Percentiles rank a stretch among this genome's conserved stretches.
Conservation (phyloP, 2,797 vertebrate genomes). For the Podarcis siculus region DNA sequence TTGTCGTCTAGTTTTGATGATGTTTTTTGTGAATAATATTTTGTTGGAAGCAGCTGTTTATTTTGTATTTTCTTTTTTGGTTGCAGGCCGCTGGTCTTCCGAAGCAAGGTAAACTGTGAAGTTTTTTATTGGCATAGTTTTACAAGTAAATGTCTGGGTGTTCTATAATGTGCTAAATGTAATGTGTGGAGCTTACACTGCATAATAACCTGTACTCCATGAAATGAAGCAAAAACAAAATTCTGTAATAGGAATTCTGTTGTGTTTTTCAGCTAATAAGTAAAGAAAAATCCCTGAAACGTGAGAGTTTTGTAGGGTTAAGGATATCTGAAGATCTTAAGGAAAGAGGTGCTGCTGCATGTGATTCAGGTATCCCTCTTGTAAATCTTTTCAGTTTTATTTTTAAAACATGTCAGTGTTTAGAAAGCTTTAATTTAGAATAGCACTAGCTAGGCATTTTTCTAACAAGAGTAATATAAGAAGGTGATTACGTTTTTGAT, state of each 20-base stretch:
- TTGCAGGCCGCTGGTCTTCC: conserved; percentile 81
- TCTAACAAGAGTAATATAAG: background rate
- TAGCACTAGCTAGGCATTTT: conserved; percentile 11
- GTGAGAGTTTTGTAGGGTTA: conserved; percentile 52
- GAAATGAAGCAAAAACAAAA: background rate
- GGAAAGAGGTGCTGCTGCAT: conserved; percentile 49
- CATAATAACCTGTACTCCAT: background rate
- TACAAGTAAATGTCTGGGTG: conserved; percentile 21
- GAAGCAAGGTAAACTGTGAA: conserved; percentile 82
- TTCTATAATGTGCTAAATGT: conserved; percentile 5
- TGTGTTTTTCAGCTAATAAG: conserved; percentile 75
- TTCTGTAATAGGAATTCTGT: conserved; percentile 59
- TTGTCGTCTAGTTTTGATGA: conserved; percentile 57
- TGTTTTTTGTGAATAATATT: conserved; percentile 66
- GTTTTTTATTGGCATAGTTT: conserved; percentile 50
- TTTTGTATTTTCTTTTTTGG: conserved; percentile 59
- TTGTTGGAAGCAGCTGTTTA: conserved; percentile 46
- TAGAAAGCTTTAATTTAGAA: conserved; percentile 33
- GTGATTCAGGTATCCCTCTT: conserved; percentile 73
- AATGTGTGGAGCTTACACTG: background rate
- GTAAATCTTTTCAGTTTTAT: background rate
- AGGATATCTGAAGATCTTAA: conserved; percentile 58
- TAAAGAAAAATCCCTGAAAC: conserved; percentile 62
- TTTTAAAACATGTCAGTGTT: background rate
- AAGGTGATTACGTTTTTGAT: background rate